Evolutionary conservation across 2,113 vertebrate genomes (phyloP).

Genomic region (Chloropsis hardwickii): DNA sequence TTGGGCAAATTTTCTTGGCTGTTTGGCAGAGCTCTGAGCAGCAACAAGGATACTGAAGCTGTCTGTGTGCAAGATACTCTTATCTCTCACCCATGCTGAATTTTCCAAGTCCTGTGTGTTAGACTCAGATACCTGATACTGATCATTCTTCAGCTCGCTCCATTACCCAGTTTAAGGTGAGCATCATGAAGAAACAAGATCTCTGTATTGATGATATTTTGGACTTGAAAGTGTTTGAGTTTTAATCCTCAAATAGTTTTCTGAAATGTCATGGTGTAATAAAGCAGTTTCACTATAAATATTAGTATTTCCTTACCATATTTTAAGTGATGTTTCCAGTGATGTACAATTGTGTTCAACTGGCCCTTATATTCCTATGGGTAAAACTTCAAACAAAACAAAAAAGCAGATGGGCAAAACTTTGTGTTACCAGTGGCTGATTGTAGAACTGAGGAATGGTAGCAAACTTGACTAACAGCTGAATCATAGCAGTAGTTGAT

Average conservation of each 20-base stretch:
- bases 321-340: background rate
- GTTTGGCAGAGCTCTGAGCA: background rate
- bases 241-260: background rate
- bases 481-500: background rate
- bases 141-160: background rate
- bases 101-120: conserved; percentile 36
- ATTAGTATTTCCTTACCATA: background rate
- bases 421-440: background rate
- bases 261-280: background rate
- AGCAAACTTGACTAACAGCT: background rate
- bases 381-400: background rate
- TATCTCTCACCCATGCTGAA: conserved; percentile 13
- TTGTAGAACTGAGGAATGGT: background rate
- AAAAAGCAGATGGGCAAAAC: background rate
- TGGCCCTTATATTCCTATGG: background rate
- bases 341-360: background rate
- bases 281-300: background rate
- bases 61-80: background rate
- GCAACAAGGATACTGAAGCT: background rate
- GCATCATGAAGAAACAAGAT: background rate
- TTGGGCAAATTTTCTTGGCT: background rate
- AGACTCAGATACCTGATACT: conserved; percentile 25
- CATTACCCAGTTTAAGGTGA: background rate
- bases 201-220: background rate
- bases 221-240: background rate